These are phyloP conservation scores for Ctenodactylus gundi DNA, from an alignment of 2,113 vertebrate species.

Conservation along the genomic window DNA sequence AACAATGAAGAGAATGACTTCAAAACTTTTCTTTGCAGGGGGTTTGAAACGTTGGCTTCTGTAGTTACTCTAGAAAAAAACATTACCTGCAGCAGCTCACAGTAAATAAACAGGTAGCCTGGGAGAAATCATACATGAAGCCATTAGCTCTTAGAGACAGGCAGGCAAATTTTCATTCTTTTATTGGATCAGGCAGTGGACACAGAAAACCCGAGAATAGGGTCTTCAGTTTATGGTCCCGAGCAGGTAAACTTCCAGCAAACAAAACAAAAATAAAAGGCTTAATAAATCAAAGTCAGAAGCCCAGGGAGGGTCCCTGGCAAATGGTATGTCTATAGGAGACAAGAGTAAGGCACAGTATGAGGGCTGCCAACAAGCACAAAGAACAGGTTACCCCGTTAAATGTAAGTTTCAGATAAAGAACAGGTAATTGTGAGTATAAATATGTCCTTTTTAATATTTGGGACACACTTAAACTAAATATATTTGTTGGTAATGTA, in stretches of 20 bases:
- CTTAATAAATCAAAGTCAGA: slow-evolving; percentile 14
- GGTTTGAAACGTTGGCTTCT: not conserved
- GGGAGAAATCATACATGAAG: not conserved
- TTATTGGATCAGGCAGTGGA: slow-evolving; percentile 12
- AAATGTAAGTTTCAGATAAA: slow-evolving; percentile 21
- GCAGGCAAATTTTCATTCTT: not conserved
- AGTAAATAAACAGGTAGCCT: slow-evolving; percentile 1
- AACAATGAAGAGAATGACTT: slow-evolving; percentile 3
- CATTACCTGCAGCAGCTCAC: not conserved
- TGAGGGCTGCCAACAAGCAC: not conserved
- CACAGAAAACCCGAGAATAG: not conserved
- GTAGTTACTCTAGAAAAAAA: not conserved
- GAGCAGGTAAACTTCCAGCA: not conserved
- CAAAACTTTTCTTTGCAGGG: not conserved
- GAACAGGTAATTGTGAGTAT: not conserved
- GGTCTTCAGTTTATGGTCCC: not conserved
- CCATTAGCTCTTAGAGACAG: not conserved
- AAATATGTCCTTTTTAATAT: not conserved
- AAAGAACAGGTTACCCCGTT: not conserved
- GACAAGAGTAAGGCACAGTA: not conserved
- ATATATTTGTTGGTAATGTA: not conserved
- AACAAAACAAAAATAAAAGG: not conserved
- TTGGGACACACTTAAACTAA: not conserved
- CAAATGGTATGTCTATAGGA: not conserved
- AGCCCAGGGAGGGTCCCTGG: not conserved